These are phyloP conservation scores for Nothoprocta perdicaria DNA, from an alignment of 2,113 vertebrate species.

Conservation along the genomic window DNA sequence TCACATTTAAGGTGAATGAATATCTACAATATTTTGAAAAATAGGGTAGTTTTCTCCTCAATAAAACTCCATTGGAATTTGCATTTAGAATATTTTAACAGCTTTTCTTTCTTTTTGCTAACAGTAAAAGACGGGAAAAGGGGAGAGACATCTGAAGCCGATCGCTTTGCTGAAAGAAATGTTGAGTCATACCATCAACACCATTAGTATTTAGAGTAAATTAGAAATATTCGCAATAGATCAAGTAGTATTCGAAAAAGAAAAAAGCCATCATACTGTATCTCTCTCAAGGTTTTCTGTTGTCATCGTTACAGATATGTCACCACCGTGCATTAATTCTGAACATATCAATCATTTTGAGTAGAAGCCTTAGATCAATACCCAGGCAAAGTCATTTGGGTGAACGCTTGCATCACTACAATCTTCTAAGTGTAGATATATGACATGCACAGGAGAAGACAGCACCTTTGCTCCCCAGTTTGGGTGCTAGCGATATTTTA, in stretches of 20 bases:
- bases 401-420: background rate
- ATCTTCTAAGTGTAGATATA: background rate
- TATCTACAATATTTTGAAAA: background rate
- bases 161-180: background rate
- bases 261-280: rapidly evolving
- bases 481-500: background rate
- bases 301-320: rapidly evolving
- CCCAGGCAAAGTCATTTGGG: background rate
- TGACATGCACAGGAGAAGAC: background rate
- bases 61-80: background rate
- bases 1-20: background rate
- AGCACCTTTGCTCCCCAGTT: rapidly evolving
- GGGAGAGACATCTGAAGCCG: background rate
- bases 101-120: background rate
- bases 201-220: rapidly evolving
- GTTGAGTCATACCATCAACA: background rate
- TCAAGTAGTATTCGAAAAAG: background rate
- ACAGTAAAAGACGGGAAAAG: background rate
- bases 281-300: background rate
- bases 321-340: background rate
- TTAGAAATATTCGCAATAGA: background rate
- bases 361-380: background rate
- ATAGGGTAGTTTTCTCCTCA: background rate
- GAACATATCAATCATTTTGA: background rate
- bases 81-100: background rate